These are phyloP conservation scores for Drosophila nigricruria DNA, from an alignment of 2,888 invertebrate species.

Conservation along the genomic window DNA sequence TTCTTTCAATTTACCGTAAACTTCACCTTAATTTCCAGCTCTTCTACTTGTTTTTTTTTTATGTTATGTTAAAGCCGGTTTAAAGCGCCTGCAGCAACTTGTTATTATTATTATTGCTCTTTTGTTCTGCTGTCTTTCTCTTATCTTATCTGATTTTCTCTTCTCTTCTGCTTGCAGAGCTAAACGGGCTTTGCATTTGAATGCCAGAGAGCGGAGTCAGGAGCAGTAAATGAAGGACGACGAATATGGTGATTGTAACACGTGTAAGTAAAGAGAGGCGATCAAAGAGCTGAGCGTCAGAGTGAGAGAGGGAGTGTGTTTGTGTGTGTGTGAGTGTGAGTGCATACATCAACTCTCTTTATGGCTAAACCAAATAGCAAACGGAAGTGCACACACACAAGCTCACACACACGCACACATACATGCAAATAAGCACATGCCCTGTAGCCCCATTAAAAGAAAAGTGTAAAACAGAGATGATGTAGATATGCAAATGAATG, in stretches of 20 bases:
- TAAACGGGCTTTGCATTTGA: conserved; percentile 49
- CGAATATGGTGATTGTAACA: conserved; percentile 92
- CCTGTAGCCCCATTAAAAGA: conserved; percentile 3
- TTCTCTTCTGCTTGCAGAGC: conserved; percentile 20
- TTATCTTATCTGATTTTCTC: conserved; percentile 17
- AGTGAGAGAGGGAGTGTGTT: neutral
- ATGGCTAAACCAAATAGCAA: conserved; percentile 11
- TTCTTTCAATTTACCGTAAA: conserved; percentile 85
- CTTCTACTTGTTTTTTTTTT: conserved; percentile 56
- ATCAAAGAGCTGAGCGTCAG: neutral
- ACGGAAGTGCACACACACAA: conserved; percentile 45
- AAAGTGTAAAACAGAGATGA: conserved; percentile 5
- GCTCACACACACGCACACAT: conserved; percentile 14
- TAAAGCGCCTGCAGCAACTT: conserved; percentile 68
- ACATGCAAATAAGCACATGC: conserved; percentile 23
- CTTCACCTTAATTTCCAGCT: conserved; percentile 84
- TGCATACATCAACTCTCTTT: conserved; percentile 1
- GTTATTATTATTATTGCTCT: conserved; percentile 19
- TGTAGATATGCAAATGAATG: conserved; percentile 1
- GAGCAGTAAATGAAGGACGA: conserved; percentile 86
- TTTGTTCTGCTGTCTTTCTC: conserved; percentile 12
- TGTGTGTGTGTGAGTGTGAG: neutral
- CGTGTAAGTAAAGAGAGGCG: conserved; percentile 87
- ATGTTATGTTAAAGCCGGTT: conserved; percentile 64
- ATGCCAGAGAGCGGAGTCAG: conserved; percentile 62